Evolutionary conservation across 2,888 invertebrate species (phyloP).

Genomic region (Malthinus flaveolus): DNA sequence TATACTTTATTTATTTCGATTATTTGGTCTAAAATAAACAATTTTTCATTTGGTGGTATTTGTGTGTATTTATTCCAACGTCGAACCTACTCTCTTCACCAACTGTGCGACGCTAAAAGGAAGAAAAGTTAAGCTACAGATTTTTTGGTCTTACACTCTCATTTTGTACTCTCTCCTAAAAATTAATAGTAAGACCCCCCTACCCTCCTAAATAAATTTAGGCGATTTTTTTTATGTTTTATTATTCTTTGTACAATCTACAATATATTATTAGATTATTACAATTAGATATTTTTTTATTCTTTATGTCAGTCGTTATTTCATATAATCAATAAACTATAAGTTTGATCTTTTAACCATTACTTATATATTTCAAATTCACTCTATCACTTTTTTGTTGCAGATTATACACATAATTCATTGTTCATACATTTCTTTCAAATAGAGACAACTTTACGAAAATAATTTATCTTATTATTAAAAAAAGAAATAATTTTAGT

Average conservation of each 20-base stretch:
- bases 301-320: background rate
- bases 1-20: no score
- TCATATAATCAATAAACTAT: conserved; percentile 1
- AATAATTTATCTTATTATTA: conserved; percentile 3
- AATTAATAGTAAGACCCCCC: no score
- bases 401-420: conserved; percentile 3
- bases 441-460: background rate
- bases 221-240: background rate
- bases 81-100: no score
- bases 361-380: background rate
- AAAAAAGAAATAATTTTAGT: conserved; percentile 1
- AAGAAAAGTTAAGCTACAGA: no score
- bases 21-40: no score
- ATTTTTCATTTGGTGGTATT: no score
- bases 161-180: no score
- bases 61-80: no score
- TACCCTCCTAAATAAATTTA: no score
- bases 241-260: conserved; percentile 5
- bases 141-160: no score
- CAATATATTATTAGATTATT: background rate
- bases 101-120: no score
- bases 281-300: conserved; percentile 2
- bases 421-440: background rate
- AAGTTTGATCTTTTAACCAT: background rate
- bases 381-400: background rate